Conservation (phyloP, 2,888 invertebrate species). For the Oxytorus armatus region DNA sequence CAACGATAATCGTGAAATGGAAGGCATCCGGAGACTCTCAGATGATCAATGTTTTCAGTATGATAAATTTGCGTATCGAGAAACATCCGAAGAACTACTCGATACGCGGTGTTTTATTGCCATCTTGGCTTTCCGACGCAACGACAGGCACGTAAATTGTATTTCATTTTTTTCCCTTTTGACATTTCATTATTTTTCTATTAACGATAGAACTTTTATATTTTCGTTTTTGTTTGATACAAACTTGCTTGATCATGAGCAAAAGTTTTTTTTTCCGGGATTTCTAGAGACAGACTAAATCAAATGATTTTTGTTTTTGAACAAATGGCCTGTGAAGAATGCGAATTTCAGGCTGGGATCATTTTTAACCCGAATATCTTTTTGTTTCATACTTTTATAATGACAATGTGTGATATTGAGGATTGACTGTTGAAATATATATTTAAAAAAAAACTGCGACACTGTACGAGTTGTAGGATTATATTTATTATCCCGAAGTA, state of each 20-base stretch:
- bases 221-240: not conserved
- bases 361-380: too few relatives aligned
- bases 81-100: slow-evolving; percentile 73
- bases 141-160: slow-evolving; percentile 11
- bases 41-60: slow-evolving; percentile 77
- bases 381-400: too few relatives aligned
- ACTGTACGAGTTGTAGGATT: not conserved
- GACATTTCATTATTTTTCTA: not conserved
- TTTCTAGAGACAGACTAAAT: too few relatives aligned
- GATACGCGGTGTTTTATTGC: slow-evolving; percentile 73
- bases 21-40: slow-evolving; percentile 71
- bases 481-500: slow-evolving; percentile 25
- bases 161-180: not conserved
- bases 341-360: too few relatives aligned
- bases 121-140: slow-evolving; percentile 53
- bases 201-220: not conserved
- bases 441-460: slow-evolving; percentile 6
- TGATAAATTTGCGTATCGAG: slow-evolving; percentile 74
- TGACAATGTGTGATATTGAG: too few relatives aligned
- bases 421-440: not conserved
- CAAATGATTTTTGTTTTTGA: too few relatives aligned
- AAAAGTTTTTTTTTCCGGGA: too few relatives aligned
- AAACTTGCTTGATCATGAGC: too few relatives aligned
- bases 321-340: too few relatives aligned
- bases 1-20: slow-evolving; percentile 76